Percentiles rank a stretch among this genome's conserved stretches.
phyloP scores from a whole-genome alignment of 2,797 vertebrate species.

The Odontamblyopus rebecca region DNA sequence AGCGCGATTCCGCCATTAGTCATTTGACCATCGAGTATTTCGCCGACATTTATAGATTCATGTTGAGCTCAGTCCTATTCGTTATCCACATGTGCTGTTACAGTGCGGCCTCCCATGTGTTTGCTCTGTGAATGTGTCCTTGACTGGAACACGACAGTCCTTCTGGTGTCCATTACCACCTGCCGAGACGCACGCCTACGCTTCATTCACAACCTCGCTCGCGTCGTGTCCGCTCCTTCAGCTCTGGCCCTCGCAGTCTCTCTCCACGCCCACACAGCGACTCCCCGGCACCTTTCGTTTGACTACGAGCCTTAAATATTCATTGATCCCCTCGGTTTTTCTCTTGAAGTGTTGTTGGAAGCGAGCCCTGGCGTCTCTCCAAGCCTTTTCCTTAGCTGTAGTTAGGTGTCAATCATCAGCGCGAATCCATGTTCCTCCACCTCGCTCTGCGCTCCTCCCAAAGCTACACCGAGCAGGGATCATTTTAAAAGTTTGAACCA shows the following conservation, averaged over 20 bases:
- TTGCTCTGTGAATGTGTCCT: slow-evolving; percentile 50
- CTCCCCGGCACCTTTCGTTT: background rate
- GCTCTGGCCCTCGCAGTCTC: background rate
- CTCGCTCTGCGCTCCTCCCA: background rate
- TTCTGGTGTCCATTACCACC: slow-evolving; percentile 51
- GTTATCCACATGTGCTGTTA: background rate
- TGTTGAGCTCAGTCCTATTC: background rate
- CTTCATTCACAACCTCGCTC: slow-evolving; percentile 19
- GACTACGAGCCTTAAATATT: background rate
- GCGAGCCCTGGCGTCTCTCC: background rate
- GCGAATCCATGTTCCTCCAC: background rate
- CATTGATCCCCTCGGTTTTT: background rate
- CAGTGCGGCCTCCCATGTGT: slow-evolving; percentile 35
- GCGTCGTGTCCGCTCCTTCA: background rate
- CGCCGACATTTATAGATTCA: background rate
- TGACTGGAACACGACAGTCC: slow-evolving; percentile 56
- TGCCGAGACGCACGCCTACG: slow-evolving; percentile 29
- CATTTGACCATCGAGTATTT: background rate
- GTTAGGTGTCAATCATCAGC: slow-evolving; percentile 4
- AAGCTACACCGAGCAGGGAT: background rate
- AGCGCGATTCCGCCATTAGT: background rate
- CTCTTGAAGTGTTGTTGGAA: slow-evolving; percentile 5
- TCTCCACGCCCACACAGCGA: slow-evolving; percentile 1
- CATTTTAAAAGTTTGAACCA: background rate
- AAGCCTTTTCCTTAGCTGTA: background rate